Conservation (phyloP, 2,888 invertebrate genomes). For the Sesia apiformis region DNA sequence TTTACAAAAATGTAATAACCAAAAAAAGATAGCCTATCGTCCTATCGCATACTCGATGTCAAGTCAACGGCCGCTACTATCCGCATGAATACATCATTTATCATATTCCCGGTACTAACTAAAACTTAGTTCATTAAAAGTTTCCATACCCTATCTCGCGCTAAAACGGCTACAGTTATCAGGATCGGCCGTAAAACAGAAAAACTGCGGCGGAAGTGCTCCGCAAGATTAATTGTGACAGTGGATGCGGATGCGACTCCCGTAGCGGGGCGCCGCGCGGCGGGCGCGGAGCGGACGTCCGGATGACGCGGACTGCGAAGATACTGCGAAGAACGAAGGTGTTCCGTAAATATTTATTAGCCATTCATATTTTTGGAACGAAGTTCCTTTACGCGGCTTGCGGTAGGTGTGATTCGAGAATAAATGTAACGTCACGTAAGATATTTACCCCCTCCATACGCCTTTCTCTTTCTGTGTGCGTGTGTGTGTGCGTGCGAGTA, state of each 20-base stretch:
- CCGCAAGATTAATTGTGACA: slow-evolving; percentile 46
- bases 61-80: too few species aligned
- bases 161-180: background rate
- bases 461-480: too few species aligned
- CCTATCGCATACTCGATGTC: too few species aligned
- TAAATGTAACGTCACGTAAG: too few species aligned
- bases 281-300: slow-evolving; percentile 14
- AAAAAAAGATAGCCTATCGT: too few species aligned
- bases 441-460: too few species aligned
- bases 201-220: slow-evolving; percentile 28
- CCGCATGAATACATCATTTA: too few species aligned
- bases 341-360: background rate
- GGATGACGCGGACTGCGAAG: slow-evolving; percentile 8
- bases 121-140: background rate
- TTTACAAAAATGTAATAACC: too few species aligned
- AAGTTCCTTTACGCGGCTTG: too few species aligned
- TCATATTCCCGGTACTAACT: background rate
- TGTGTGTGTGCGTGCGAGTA: too few species aligned
- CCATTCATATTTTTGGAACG: too few species aligned
- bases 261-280: slow-evolving; percentile 7
- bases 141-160: background rate
- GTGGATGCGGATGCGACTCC: slow-evolving; percentile 26
- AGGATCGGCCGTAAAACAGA: slow-evolving; percentile 4
- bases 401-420: too few species aligned
- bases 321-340: background rate